Evolutionary conservation across 2,888 invertebrate species (phyloP).

Genomic region (Trileptium ribeirensis): DNA sequence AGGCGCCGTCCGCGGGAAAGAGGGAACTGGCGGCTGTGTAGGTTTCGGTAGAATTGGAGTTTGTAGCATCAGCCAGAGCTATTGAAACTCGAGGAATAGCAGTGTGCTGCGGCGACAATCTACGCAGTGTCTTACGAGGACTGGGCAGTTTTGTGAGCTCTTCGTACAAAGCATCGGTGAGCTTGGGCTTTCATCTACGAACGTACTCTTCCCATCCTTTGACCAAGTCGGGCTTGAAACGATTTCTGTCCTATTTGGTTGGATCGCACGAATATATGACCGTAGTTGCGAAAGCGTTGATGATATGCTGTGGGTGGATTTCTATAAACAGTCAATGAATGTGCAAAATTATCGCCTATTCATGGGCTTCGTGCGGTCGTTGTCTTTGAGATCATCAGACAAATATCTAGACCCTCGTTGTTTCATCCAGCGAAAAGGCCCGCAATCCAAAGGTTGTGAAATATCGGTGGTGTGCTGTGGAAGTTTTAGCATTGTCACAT

Average conservation of each 20-base stretch:
- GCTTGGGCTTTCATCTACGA: not conserved
- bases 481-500: not conserved
- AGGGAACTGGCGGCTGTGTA: not conserved
- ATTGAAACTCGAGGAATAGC: too few species aligned
- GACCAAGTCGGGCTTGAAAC: not conserved
- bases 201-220: not conserved
- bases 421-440: conserved; percentile 11
- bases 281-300: not conserved
- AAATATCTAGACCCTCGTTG: not conserved
- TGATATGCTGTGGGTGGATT: conserved; percentile 2
- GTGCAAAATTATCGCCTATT: not conserved
- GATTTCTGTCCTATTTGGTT: conserved; percentile 1
- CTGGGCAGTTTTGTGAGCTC: not conserved
- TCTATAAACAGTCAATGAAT: not conserved
- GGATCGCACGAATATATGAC: not conserved
- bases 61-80: too few species aligned
- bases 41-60: too few species aligned
- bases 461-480: not conserved
- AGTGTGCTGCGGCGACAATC: too few species aligned
- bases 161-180: conserved; percentile 7
- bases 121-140: not conserved
- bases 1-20: not conserved
- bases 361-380: not conserved
- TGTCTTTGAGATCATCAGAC: not conserved
- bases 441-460: not conserved